Base-by-base conservation (phyloP, 2,797 vertebrate genomes). In the Anguilla obscura region DNA sequence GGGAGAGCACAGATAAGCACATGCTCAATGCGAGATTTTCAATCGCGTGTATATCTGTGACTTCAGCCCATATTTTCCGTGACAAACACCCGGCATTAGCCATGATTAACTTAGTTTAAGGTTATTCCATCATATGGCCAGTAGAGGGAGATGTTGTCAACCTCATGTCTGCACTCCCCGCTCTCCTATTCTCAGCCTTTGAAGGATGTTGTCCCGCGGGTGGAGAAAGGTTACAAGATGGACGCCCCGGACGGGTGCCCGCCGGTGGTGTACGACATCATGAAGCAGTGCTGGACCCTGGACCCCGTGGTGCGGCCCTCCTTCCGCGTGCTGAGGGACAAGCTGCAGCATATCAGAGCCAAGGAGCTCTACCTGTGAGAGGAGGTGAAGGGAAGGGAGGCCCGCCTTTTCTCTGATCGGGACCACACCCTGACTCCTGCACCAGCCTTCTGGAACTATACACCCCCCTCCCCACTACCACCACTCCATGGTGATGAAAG, bases 221-320 rank as follows among this genome's bases (percentile, higher is more conserved):
- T 99, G 90, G 98, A 99, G 94, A 98, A 97, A 92, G 99, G 99
- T 91, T 99, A 99, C 92, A 98, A 97, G 94, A 99, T 99, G 99
- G 98, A 98, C 2, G 95, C 97, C 89, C 99, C 99, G 0, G 99
- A 99, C 0, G 97, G 98, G 86, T 99, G 99, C 90, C 96, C 98
- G 0, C 93, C 96, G 0, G 96, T 97, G 0, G 97, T 99, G 91
- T 99, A 99, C 0, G 97, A 98, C 87, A 94, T 99, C 93, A 99
- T 99, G 99, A 98, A 97, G 94, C 96, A 97, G 92, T 99, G 99
- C 97, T 99, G 99, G 99, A 97, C 96, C 84, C 93, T 99, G 93
- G 97, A 98, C 36, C 92, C 98, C 0, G 86, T 94, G 50, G 91
- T 93, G n/a, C 95, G 98, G 89, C 98, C 99, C 0, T 96, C 96